These are phyloP conservation scores for Lordiphosa mommai DNA, from an alignment of 1,140 invertebrate species.

Conservation along the genomic window DNA sequence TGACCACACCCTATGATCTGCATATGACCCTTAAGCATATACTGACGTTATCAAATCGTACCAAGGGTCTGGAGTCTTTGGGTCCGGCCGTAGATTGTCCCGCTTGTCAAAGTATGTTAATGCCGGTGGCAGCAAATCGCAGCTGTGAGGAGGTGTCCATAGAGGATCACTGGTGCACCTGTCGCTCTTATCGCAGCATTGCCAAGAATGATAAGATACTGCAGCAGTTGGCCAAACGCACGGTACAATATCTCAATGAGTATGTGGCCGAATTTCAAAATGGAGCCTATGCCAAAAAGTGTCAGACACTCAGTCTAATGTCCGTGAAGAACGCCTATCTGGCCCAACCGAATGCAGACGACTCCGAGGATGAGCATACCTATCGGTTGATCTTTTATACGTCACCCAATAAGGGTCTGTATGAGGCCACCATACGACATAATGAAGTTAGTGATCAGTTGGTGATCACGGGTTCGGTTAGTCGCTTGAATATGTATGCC, in stretches of 20 bases:
- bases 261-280: constrained; percentile 56
- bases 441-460: constrained; percentile 52
- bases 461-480: constrained; percentile 80
- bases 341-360: constrained; percentile 26
- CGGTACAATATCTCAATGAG: constrained; percentile 80
- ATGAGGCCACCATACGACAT: constrained; percentile 82
- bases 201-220: constrained; percentile 79
- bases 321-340: constrained; percentile 45
- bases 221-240: constrained; percentile 79
- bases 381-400: constrained; percentile 80
- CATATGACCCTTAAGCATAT: constrained; percentile 84
- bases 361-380: constrained; percentile 20
- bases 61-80: constrained; percentile 71
- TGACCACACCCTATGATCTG: constrained; percentile 92
- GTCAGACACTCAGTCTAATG: constrained; percentile 30
- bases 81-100: constrained; percentile 80
- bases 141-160: constrained; percentile 87
- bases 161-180: constrained; percentile 89
- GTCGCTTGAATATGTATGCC: constrained; percentile 83
- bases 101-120: constrained; percentile 85
- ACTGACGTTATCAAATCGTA: constrained; percentile 78
- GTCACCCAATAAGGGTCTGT: constrained; percentile 81
- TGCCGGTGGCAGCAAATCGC: constrained; percentile 83
- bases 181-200: constrained; percentile 81
- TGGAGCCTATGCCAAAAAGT: constrained; percentile 49